These are phyloP conservation scores for Lepisosteus oculatus DNA, from an alignment of 2,113 vertebrate species.

Conservation along the genomic window DNA sequence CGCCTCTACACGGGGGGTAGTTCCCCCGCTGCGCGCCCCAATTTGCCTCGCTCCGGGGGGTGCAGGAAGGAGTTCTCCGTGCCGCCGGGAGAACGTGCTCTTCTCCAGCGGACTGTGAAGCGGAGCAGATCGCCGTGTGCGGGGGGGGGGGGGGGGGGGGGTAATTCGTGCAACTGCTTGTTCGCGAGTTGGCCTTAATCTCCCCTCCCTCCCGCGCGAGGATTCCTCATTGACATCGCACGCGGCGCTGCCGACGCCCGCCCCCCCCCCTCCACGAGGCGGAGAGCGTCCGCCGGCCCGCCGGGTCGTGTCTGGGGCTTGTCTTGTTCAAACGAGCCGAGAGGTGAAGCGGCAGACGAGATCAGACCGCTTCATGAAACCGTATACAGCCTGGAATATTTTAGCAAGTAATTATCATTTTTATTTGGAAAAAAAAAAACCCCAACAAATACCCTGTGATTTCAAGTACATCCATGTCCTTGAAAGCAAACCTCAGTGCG, in stretches of 20 bases:
- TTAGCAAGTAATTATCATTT: no score
- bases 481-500: no score
- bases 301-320: slow-evolving; percentile 22
- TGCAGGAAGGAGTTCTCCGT: not conserved
- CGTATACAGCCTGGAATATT: no score
- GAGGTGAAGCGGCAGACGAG: no score
- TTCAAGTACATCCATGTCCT: no score
- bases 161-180: not conserved
- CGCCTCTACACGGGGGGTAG: no score
- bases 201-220: slow-evolving; percentile 9
- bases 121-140: not conserved
- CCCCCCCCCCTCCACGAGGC: slow-evolving; percentile 41
- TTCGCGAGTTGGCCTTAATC: not conserved
- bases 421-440: no score
- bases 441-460: no score
- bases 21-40: not conserved
- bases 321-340: no score
- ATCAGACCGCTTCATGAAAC: no score
- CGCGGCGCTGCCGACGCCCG: slow-evolving; percentile 12
- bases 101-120: not conserved
- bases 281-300: slow-evolving; percentile 57
- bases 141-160: not conserved
- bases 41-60: not conserved
- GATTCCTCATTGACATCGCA: slow-evolving; percentile 30
- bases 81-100: no score